Base-by-base conservation (phyloP, 2,797 vertebrate genomes). In the Chelon auratus region DNA sequence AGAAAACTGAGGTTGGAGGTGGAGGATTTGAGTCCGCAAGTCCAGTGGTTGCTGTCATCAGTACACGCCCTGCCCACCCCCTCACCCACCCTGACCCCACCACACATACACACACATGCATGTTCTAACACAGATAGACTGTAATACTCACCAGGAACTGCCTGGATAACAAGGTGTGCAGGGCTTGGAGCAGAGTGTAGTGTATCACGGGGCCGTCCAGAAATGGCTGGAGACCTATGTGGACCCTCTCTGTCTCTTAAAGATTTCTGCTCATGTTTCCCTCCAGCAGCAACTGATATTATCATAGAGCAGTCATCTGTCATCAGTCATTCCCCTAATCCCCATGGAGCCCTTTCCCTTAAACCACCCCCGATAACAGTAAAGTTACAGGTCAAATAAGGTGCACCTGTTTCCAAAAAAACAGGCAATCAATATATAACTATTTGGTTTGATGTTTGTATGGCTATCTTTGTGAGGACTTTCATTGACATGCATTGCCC, bases 231-330 rank as follows among this genome's bases (percentile, higher is more conserved):
- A 92, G 89, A 90, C 90, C 78, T 80, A 86, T 84, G 84, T 66
- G 90, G 87, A 80, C 75, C 90, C 89, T 88, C 52, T 90, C 89
- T 87, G 86, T 90, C 89, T 89, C 84, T 79, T 86, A 92, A 91
- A 91, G 91, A 92, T 92, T 91, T 91, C 82, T 82, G 74, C 91
- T 92, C 90, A 71, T 68, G 12, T 92, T 91, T 86, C 90, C 62
- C 79, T 80, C 68, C 72, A 81, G 76, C 64, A 85, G 91, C 88
- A 87, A 74, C 45, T 75, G 91, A 92, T 92, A 86, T 87, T 50
- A 82, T 81, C 60, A 56, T 69, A 53, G 72, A 84, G 62, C 69
- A 72, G 79, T 81, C 80, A 18, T 33, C 30, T 33, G 30, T 33
- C 30, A 33, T 33, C 30, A 33, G 30, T 33, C 30, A 53, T 81